Base-by-base conservation (phyloP, 2,797 vertebrate genomes). In the Acanthurus tractus region DNA sequence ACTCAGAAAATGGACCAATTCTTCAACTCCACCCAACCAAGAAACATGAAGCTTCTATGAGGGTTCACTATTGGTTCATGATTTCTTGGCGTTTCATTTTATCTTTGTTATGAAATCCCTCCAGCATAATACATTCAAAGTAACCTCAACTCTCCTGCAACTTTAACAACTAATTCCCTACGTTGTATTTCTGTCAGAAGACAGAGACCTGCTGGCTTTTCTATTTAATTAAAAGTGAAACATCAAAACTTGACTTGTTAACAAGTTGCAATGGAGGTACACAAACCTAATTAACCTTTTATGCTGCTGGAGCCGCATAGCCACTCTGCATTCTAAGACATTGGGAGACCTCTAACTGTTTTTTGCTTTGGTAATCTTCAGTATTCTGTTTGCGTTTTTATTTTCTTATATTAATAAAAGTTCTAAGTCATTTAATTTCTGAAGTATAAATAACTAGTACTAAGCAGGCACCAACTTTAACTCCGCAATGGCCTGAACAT, bases 271-370 rank as follows among this genome's bases (percentile, higher is more conserved):
- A 49, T 59, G 22, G 57, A 70, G 45, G 63, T 46, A 72, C 42
- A 81, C 56, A 56, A 44, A 62, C 44, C 18, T 58, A 22, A 78
- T 78, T 62, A 78, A 74, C 61, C 69, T 63, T 7, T 6, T 42
- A 29, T 42, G 46, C 18, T 48, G 70, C 44, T 58, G 66, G 70
- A 48, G 50, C 20, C 17, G 18, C 38, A 7, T 74, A 55, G 70
- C 54, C 42, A 45, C 72, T 56, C 23, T 25, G 70, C 25, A 29
- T 29, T 29, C 25, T 29, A 29, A 29, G 25, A 29, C 25, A 29
- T 40, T 8, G 12, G 25, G 42, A n/a, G 45, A 46, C 46, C 17
- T 58, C 52, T 70, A n/a, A 2, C n/a, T 53, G 45, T 40, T 40
- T 13, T 66, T 50, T 10, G 49, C 46, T 42, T 34, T 48, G 38